These are phyloP conservation scores for Patella caerulea DNA, from an alignment of 2,888 invertebrate species.

Conservation along the genomic window DNA sequence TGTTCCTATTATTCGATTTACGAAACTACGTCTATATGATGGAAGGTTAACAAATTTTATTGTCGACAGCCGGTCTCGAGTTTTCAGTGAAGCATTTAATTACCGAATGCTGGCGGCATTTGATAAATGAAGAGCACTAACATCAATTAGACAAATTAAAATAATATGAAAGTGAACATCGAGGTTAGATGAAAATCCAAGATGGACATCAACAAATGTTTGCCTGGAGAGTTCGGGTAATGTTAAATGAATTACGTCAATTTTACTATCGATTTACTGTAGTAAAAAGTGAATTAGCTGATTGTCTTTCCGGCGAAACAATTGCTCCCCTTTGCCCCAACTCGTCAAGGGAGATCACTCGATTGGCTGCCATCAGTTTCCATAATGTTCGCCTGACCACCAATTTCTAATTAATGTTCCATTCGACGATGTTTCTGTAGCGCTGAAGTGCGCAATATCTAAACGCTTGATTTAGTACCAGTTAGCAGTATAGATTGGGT, in stretches of 20 bases:
- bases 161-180: slow-evolving; percentile 24
- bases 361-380: background rate
- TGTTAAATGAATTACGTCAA: slow-evolving; percentile 30
- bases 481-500: slow-evolving; percentile 5
- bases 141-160: slow-evolving; percentile 26
- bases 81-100: slow-evolving; percentile 5
- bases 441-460: slow-evolving; percentile 3
- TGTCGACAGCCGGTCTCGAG: slow-evolving; percentile 14
- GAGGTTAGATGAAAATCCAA: slow-evolving; percentile 19
- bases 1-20: no score
- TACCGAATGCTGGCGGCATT: background rate
- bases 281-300: slow-evolving; percentile 30
- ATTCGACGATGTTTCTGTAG: slow-evolving; percentile 10
- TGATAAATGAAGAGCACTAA: background rate
- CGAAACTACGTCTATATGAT: no score
- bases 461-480: slow-evolving; percentile 9
- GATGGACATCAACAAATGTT: slow-evolving; percentile 31
- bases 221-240: slow-evolving; percentile 17
- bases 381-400: slow-evolving; percentile 10
- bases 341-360: slow-evolving; percentile 17
- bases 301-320: slow-evolving; percentile 25
- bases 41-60: background rate
- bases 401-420: slow-evolving; percentile 15
- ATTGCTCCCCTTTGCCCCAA: slow-evolving; percentile 22
- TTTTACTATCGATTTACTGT: slow-evolving; percentile 22